Percentiles rank a stretch among this genome's conserved stretches.
These are phyloP conservation scores for Polymixis lichenea DNA, from an alignment of 2,888 invertebrate genomes.

Conservation along the genomic window DNA sequence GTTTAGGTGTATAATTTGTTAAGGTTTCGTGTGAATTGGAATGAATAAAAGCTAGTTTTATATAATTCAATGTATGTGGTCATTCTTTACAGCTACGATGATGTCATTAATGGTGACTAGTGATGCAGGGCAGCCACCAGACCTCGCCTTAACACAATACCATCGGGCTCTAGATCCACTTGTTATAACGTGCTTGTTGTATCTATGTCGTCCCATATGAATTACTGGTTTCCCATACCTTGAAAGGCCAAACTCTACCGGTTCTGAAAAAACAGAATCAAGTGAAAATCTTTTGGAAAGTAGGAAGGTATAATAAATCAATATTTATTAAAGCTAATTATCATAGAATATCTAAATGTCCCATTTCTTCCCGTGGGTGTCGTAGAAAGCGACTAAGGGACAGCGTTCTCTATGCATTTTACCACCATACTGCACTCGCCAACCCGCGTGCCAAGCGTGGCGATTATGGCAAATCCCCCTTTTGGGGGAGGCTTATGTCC, in stretches of 20 bases:
- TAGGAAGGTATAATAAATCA: not conserved
- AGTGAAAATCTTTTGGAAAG: slow-evolving; percentile 3
- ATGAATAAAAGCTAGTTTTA: no score
- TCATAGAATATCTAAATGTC: not conserved
- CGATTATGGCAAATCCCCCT: no score
- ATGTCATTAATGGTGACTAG: slow-evolving; percentile 32
- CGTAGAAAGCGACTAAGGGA: no score
- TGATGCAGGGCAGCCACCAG: slow-evolving; percentile 70
- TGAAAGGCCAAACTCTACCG: slow-evolving; percentile 31
- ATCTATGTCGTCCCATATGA: slow-evolving; percentile 37
- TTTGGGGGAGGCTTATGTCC: no score
- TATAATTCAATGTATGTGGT: slow-evolving; percentile 26
- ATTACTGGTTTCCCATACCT: slow-evolving; percentile 48
- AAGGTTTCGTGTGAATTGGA: no score
- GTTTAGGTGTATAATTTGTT: no score
- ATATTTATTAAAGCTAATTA: not conserved
- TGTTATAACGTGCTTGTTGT: slow-evolving; percentile 54
- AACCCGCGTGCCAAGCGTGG: no score
- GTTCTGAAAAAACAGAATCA: slow-evolving; percentile 23
- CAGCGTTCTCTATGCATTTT: no score
- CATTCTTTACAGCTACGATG: slow-evolving; percentile 15
- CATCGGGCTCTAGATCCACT: slow-evolving; percentile 64
- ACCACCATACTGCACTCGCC: no score
- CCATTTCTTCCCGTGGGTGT: no score
- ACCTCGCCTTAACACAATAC: slow-evolving; percentile 61